These are phyloP conservation scores for Sebastes miniatus DNA, from an alignment of 2,797 vertebrate species.

Conservation along the genomic window DNA sequence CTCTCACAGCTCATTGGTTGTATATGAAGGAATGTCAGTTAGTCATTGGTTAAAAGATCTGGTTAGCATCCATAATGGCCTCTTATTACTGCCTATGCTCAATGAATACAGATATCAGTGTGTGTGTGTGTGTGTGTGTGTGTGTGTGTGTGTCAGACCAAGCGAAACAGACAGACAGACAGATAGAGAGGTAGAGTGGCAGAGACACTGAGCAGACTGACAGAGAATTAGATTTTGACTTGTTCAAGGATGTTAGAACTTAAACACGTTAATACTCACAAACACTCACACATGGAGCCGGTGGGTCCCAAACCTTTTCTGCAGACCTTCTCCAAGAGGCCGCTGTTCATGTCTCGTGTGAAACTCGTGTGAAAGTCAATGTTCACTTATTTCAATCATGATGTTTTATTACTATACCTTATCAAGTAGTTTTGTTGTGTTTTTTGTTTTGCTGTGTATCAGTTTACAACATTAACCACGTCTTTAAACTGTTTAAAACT, in stretches of 20 bases:
- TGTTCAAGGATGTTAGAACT: neutral
- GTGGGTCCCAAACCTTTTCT: no score
- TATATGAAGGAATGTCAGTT: slow-evolving; percentile 83
- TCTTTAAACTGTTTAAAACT: no score
- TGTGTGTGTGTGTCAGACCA: neutral
- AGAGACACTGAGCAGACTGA: slow-evolving; percentile 13
- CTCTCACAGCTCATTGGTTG: slow-evolving; percentile 89
- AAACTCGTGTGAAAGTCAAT: no score
- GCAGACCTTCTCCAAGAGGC: no score
- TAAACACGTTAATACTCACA: neutral
- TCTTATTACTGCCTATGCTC: slow-evolving; percentile 90
- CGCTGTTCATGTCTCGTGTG: no score
- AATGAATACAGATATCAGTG: slow-evolving; percentile 84
- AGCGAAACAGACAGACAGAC: neutral
- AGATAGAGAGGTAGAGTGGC: slow-evolving; percentile 7
- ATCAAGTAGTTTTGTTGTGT: no score
- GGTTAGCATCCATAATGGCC: slow-evolving; percentile 95
- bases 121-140: neutral
- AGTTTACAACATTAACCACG: no score
- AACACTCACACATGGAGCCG: neutral
- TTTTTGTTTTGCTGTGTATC: no score
- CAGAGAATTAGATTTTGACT: slow-evolving; percentile 11
- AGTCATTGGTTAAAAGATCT: slow-evolving; percentile 85
- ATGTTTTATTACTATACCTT: no score
- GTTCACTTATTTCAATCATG: no score